Percentiles rank a stretch among this genome's conserved stretches.
These are phyloP conservation scores for Stegophylla sp. DNA, from an alignment of 2,888 invertebrate genomes.

Conservation along the genomic window DNA sequence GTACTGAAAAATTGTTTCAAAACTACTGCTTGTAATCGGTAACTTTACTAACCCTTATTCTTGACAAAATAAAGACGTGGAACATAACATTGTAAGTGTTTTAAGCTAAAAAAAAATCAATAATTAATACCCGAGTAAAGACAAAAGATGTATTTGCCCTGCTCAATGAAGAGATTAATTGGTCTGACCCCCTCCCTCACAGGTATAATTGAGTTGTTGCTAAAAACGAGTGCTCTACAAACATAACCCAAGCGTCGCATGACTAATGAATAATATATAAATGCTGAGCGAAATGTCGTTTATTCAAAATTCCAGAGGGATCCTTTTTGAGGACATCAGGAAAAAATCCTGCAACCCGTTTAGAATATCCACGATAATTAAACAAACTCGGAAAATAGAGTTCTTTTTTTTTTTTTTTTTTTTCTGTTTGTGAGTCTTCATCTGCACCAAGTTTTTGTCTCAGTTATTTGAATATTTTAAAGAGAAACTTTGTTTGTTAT, in stretches of 20 bases:
- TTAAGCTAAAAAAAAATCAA: background rate
- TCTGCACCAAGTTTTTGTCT: background rate
- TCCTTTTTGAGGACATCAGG: background rate
- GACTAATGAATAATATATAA: slow-evolving; percentile 47
- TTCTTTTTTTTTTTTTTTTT: slow-evolving; percentile 14
- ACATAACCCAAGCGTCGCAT: background rate
- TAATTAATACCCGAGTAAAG: background rate
- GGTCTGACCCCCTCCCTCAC: slow-evolving; percentile 6
- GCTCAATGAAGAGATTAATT: slow-evolving; percentile 29
- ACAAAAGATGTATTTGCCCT: slow-evolving; percentile 23
- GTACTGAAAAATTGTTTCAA: slow-evolving; percentile 29
- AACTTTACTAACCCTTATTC: slow-evolving; percentile 25
- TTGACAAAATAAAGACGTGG: slow-evolving; percentile 11
- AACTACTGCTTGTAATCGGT: slow-evolving; percentile 35
- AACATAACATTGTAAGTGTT: background rate
- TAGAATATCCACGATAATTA: slow-evolving; percentile 31
- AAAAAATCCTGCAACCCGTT: slow-evolving; percentile 25
- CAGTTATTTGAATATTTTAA: slow-evolving; percentile 28
- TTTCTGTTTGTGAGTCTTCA: slow-evolving; percentile 6
- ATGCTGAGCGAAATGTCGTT: slow-evolving; percentile 20
- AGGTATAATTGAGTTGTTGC: slow-evolving; percentile 48
- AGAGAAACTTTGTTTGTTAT: background rate
- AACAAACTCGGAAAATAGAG: slow-evolving; percentile 20
- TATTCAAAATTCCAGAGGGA: slow-evolving; percentile 16
- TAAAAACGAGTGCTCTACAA: slow-evolving; percentile 28